Base-by-base conservation (phyloP, 2,888 invertebrate genomes). In the Bellardia pandia region DNA sequence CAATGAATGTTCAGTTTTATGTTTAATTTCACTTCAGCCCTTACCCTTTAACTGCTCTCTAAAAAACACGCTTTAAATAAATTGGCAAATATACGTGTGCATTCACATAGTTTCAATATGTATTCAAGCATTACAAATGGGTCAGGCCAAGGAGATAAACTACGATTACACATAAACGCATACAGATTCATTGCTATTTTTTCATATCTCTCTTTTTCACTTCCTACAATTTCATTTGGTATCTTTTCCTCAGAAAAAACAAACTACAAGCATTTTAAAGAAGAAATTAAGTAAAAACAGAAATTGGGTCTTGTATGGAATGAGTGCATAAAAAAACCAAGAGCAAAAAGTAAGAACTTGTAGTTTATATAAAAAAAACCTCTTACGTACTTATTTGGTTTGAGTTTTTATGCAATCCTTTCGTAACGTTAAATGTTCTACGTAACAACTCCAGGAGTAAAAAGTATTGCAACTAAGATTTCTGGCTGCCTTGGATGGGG, bases 81-180 rank as follows among this genome's bases (percentile, higher is more conserved):
- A 80, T 42, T 80, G 30, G 0, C 23, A 40, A n/a, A 14, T 42
- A 11, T 56, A 6, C 16, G 6, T 66, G 37, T 23, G 30, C 56
- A 60, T 69, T 16, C 45, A 30, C 9, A 60, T 62, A 69, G n/a
- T 72, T 66, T 56, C n/a, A 53, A 45, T 62, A 60, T 45, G 66
- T 72, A 77, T 62, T 84, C 83, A 84, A 80, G 51, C 86, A 68
- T 86, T 53, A 60, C 71, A 84, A 84, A 86, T 86, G n/a, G 83
- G 64, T 71, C 79, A 86, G 82, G 78, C 79, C 71, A 86, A 83
- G 79, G 53, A 86, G n/a, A 83, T 80, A 86, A 84, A 84, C 79
- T 82, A 72, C 77, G 66, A 56, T 81, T 51, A 74, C 58, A 76
- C 60, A 74, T 37, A 33, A 72, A 81, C 33, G n/a, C 76, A 81